A percentile compares a stretch with the other conserved stretches of the same genome.
Evolutionary conservation across 2,888 invertebrate genomes (phyloP).

Genomic region (Aphodius granarius): DNA sequence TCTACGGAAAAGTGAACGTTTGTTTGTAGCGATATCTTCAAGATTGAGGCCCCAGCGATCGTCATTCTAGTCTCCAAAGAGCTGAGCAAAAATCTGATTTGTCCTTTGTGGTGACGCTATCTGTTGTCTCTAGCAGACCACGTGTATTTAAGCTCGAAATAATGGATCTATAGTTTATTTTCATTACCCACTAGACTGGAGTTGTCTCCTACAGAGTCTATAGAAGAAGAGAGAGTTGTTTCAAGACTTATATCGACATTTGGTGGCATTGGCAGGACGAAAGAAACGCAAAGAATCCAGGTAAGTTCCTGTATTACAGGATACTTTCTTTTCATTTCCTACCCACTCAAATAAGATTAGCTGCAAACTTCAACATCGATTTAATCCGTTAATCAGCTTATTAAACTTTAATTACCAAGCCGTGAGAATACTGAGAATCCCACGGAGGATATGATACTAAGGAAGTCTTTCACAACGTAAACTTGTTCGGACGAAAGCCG

Average conservation of each 20-base stretch:
- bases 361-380: conserved; percentile 30
- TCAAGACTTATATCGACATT: too few species aligned
- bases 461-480: neutral
- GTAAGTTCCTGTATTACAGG: neutral
- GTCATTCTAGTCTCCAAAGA: neutral
- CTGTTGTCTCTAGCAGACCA: neutral
- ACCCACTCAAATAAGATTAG: conserved; percentile 28
- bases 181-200: neutral
- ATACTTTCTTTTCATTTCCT: neutral
- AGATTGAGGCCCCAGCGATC: neutral
- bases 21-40: neutral
- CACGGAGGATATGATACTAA: neutral
- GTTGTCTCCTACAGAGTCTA: neutral
- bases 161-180: neutral
- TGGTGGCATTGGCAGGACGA: too few species aligned
- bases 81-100: neutral
- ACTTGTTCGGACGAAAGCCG: neutral
- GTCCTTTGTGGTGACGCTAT: neutral
- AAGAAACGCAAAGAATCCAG: neutral
- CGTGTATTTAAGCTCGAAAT: neutral
- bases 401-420: conserved; percentile 31
- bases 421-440: neutral
- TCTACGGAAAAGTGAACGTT: neutral
- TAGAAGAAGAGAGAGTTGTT: too few species aligned
- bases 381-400: conserved; percentile 34